These are phyloP conservation scores for Eubucco bourcierii DNA, from an alignment of 2,113 vertebrate genomes.

Conservation along the genomic window DNA sequence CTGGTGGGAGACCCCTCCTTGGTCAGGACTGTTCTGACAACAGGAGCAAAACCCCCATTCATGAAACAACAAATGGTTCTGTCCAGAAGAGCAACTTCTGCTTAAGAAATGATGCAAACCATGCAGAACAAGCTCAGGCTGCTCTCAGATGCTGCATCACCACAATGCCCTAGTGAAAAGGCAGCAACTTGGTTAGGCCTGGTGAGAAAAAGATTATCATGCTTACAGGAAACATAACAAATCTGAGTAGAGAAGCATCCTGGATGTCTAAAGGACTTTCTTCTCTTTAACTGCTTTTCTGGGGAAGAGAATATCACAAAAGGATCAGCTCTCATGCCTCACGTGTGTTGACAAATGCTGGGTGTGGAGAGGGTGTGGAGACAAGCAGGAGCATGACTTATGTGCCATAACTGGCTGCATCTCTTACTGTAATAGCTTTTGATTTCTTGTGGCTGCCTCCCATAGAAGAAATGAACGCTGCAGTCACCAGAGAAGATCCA, in stretches of 20 bases:
- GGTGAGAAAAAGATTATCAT: neutral
- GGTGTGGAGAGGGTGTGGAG: neutral
- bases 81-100: neutral
- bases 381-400: neutral
- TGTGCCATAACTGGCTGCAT: neutral
- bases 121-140: neutral
- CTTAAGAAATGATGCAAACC: neutral
- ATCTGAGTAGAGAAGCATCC: neutral
- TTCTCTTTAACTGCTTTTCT: neutral
- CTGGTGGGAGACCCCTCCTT: neutral
- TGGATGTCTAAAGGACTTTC: neutral
- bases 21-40: neutral
- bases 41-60: neutral
- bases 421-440: neutral
- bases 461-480: neutral
- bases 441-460: neutral
- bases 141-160: neutral
- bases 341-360: neutral
- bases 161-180: rapidly evolving
- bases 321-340: neutral
- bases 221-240: neutral
- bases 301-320: neutral
- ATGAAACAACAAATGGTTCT: neutral
- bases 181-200: neutral
- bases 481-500: neutral